Evolutionary conservation across 2,113 vertebrate genomes (phyloP).

Genomic region (Oostethus manadensis): DNA sequence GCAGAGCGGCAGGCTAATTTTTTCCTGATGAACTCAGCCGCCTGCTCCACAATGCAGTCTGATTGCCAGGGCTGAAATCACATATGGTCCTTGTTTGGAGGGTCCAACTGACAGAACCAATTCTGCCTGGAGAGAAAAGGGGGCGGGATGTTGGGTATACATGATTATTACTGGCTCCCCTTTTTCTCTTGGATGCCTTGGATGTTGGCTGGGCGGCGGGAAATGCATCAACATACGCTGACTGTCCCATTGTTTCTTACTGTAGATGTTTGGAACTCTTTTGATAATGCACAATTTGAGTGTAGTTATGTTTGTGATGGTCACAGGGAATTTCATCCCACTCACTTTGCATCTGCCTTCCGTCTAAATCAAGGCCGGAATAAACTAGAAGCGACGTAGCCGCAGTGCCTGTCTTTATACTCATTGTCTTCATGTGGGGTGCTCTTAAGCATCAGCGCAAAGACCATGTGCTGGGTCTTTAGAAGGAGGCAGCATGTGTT

Average conservation of each 20-base stretch:
- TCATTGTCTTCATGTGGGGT: constrained; percentile 42
- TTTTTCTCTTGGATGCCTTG: constrained; percentile 38
- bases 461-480: constrained; percentile 54
- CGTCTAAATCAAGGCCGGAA: constrained; percentile 25
- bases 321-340: constrained; percentile 53
- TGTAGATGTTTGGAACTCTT: not conserved
- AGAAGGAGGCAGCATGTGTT: constrained; percentile 59
- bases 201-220: constrained; percentile 17
- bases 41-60: constrained; percentile 73
- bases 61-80: constrained; percentile 73
- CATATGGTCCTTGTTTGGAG: constrained; percentile 76
- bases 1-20: constrained; percentile 75
- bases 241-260: not conserved
- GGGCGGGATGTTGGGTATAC: constrained; percentile 26
- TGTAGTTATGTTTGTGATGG: not conserved
- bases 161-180: constrained; percentile 39
- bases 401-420: constrained; percentile 15
- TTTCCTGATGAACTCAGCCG: constrained; percentile 81
- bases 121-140: constrained; percentile 57
- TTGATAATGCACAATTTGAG: too few species aligned
- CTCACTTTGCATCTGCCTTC: constrained; percentile 41
- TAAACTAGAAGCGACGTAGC: constrained; percentile 37
- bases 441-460: constrained; percentile 28
- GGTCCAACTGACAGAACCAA: constrained; percentile 68
- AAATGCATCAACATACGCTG: constrained; percentile 2